Base-by-base conservation (phyloP, 2,888 invertebrate species). In the Neoitamus cyanurus region DNA sequence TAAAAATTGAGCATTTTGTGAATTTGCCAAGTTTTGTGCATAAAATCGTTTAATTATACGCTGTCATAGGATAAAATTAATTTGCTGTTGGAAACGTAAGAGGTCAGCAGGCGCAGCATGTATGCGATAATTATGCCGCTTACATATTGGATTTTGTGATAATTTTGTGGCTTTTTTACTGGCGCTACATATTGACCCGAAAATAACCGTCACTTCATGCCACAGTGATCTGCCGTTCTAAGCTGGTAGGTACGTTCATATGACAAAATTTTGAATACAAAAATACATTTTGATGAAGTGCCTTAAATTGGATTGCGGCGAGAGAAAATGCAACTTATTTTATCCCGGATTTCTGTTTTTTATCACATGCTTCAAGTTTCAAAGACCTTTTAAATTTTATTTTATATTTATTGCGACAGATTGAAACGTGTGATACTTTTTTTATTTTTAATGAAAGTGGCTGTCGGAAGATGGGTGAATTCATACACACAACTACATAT, bases 141-240 rank as follows among this genome's bases (percentile, higher is more conserved):
- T 75, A 37, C 20, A 28, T 42, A 42, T 42, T 75, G 75, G 75
- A 75, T 34, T 37, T 75, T 25, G 25, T 42, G 75, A 75, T 75
- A 37, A 75, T 25, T 42, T 58, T 2, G 9, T 58, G 58, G 11
- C 25, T 6, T 58, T 58, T 9, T 15, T 46, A 20, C 20, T 25
- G 58, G 58, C 20, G 58, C 9, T 58, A 58, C 20, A 58, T 13
- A 36, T 75, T 9, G 3, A 3, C 11, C 42, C 37, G 6, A 75
- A 75, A 75, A 75, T 75, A 75, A 13, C 20, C 75, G 75, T 75
- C 75, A 75, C 30, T 75, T 46, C 75, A 75, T 75, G 75, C 37
- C 25, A 42, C 28, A 75, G 6, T 75, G 13, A 75, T 28, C 25
- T 11, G 4, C 25, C 37, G 37, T 28, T 25, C 6, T 75, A 42